Base-by-base conservation (phyloP, 2,888 invertebrate species). In the Leucophora obtusa region DNA sequence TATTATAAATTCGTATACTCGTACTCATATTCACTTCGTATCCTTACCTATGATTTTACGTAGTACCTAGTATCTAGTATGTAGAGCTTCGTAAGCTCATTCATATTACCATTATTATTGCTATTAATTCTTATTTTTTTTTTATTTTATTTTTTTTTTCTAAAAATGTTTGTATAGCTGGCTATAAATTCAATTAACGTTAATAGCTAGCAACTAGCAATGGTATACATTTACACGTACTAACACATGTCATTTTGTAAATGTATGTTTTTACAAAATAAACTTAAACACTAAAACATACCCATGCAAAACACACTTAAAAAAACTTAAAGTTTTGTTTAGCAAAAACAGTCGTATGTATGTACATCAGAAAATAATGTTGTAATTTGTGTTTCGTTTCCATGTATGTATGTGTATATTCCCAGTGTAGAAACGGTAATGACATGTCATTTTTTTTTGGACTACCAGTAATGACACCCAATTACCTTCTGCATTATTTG, bases 181-280 rank as follows among this genome's bases (percentile, higher is more conserved):
- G 66, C 66, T 74, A 81, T 81, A 81, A 81, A 81, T 81, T 77
- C 81, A 81, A 81, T 81, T 81, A 77, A 81, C 81, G 77, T 74
- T 81, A 81, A 81, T 77, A 70, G 73, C 62, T 59, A 56, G 18
- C 65, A 66, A 35, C 69, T 68, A 59, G 24, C 17, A 54, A 54
- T 35, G 24, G 66, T 35, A 21, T 28, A 35, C 9, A 53, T 28
- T 14, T 58, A 70, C 69, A 58, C 59, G 47, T 54, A 50, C 15
- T 28, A 59, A 68, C 54, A 54, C 60, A 60, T 66, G 71, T 50
- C 60, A 54, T 56, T 72, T 59, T 47, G 59, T 70, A 33, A 65
- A 59, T 71, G 76, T 65, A 38, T 58, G 15, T 66, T 66, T 47
- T 65, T 56, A 62, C 68, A 69, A 69, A 54, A 75, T 75, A 53